phyloP scores from a whole-genome alignment of 2,113 vertebrate species.

The Zosterops pallidus region DNA sequence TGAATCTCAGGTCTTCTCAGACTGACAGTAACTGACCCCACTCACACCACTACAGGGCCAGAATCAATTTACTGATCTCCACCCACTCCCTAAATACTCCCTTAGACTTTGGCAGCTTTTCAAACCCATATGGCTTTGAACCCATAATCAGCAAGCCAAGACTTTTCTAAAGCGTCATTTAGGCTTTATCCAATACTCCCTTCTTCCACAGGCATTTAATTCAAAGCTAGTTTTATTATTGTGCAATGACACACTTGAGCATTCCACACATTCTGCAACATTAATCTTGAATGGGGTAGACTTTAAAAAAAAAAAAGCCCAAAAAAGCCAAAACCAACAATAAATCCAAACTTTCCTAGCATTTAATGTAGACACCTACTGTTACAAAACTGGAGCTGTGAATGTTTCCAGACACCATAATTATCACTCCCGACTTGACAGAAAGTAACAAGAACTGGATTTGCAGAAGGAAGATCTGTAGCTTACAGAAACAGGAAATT shows the following conservation, averaged over 20 bases:
- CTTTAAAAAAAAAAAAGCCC: background rate
- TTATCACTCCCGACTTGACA: background rate
- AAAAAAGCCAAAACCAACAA: background rate
- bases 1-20: background rate
- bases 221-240: background rate
- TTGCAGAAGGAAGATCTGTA: background rate
- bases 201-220: background rate
- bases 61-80: background rate
- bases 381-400: background rate
- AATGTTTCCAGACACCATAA: background rate
- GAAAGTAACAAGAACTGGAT: slow-evolving; percentile 1
- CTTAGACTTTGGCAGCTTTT: background rate
- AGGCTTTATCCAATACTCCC: background rate
- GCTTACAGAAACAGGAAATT: slow-evolving; percentile 24
- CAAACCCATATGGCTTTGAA: background rate
- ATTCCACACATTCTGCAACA: background rate
- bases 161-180: background rate
- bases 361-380: background rate
- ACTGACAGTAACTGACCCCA: background rate
- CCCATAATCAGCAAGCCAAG: background rate
- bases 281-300: background rate
- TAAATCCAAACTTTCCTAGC: background rate
- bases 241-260: background rate
- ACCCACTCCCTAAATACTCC: background rate
- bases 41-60: background rate